Evolutionary conservation across 2,888 invertebrate genomes (phyloP).

Genomic region (Lapara coniferarum): DNA sequence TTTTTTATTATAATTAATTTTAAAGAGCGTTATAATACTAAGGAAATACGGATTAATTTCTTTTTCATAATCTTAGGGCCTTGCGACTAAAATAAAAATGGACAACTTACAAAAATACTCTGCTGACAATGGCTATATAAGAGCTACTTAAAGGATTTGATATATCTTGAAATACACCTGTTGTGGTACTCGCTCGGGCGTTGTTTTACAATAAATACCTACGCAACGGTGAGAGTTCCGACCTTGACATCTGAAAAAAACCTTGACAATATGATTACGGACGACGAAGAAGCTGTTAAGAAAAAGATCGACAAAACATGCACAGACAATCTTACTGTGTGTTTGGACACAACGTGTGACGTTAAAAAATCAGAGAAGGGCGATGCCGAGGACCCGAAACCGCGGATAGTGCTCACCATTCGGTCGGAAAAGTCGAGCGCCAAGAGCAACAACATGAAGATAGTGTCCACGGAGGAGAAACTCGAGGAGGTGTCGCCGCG

Average conservation of each 20-base stretch:
- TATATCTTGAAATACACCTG: neutral
- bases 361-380: slow-evolving; percentile 59
- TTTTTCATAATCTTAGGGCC: too few species aligned
- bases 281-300: slow-evolving; percentile 59
- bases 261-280: slow-evolving; percentile 73
- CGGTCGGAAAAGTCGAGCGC: slow-evolving; percentile 84
- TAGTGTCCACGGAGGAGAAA: slow-evolving; percentile 75
- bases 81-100: too few species aligned
- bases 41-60: too few species aligned
- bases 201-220: slow-evolving; percentile 12
- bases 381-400: slow-evolving; percentile 75
- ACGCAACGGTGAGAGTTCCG: slow-evolving; percentile 35
- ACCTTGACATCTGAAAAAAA: slow-evolving; percentile 44
- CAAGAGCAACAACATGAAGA: slow-evolving; percentile 80
- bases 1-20: too few species aligned
- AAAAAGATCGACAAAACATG: slow-evolving; percentile 63
- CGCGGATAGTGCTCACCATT: slow-evolving; percentile 85
- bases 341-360: slow-evolving; percentile 57
- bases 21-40: too few species aligned
- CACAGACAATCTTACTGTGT: slow-evolving; percentile 53
- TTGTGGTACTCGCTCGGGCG: neutral
- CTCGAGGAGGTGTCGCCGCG: slow-evolving; percentile 68
- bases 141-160: too few species aligned
- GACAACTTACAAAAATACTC: too few species aligned
- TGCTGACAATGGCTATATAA: too few species aligned